Evolutionary conservation across 2,797 vertebrate genomes (phyloP).

Genomic region (Cyprinodon diabolis): DNA sequence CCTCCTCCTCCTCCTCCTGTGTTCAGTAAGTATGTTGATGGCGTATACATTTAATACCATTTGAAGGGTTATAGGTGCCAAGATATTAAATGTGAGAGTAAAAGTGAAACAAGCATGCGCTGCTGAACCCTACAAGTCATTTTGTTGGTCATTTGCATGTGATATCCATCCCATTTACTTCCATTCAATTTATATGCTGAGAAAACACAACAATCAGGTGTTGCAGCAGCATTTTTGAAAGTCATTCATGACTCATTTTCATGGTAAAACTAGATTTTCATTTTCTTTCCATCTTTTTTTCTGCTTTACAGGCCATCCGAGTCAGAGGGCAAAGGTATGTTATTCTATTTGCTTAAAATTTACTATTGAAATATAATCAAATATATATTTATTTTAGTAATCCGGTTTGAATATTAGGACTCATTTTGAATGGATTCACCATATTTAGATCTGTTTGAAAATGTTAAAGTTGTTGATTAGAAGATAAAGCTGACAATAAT

Average conservation of each 20-base stretch:
- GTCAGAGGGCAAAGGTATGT: constrained; percentile 71
- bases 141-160: constrained; percentile 1
- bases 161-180: neutral
- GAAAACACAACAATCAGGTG: neutral
- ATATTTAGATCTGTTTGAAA: neutral
- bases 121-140: neutral
- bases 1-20: constrained; percentile 61
- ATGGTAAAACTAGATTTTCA: neutral
- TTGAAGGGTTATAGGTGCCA: neutral
- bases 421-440: neutral
- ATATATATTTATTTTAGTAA: neutral
- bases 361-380: neutral
- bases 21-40: constrained; percentile 60
- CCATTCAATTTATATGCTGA: neutral
- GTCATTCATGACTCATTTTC: neutral
- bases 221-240: neutral
- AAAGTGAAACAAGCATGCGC: neutral
- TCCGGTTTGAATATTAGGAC: neutral
- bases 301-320: constrained; percentile 69
- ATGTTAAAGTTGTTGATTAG: neutral
- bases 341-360: neutral
- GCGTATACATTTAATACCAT: neutral
- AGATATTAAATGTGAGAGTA: neutral
- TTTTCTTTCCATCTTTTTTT: neutral
- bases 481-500: too few relatives aligned